Conservation (phyloP, 2,888 invertebrate species). For the Noctua pronuba region DNA sequence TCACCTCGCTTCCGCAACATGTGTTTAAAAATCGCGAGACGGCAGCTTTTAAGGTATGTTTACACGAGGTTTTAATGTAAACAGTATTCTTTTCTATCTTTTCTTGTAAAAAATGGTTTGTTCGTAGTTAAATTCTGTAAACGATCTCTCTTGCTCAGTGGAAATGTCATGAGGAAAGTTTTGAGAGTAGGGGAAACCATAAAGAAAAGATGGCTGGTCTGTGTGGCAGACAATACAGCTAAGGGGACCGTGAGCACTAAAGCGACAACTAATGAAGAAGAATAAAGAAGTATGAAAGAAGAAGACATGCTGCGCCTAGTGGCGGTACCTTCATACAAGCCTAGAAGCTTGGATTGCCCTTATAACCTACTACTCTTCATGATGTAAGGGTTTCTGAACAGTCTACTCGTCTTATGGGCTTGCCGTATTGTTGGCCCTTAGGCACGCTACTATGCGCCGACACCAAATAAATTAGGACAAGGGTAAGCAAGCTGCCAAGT, state of each 20-base stretch:
- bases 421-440: too few species aligned
- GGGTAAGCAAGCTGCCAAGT: too few species aligned
- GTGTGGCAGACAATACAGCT: neutral
- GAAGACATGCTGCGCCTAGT: neutral
- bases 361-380: too few species aligned
- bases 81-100: neutral
- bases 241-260: neutral
- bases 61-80: conserved; percentile 52
- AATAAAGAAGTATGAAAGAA: neutral
- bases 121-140: neutral
- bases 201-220: neutral
- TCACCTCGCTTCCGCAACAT: conserved; percentile 84
- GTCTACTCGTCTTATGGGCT: too few species aligned
- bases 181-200: too few species aligned
- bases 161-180: too few species aligned
- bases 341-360: too few species aligned
- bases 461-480: too few species aligned
- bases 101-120: neutral
- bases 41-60: conserved; percentile 62
- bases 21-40: conserved; percentile 82
- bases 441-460: too few species aligned
- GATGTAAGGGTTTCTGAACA: too few species aligned
- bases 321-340: too few species aligned
- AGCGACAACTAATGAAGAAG: neutral
- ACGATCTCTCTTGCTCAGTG: too few species aligned